Evolutionary conservation across 35 echinoderm and acorn worm species (phyloP), one percentile per base, ranked within the genome.

Genomic region (Anneissia japonica): DNA sequence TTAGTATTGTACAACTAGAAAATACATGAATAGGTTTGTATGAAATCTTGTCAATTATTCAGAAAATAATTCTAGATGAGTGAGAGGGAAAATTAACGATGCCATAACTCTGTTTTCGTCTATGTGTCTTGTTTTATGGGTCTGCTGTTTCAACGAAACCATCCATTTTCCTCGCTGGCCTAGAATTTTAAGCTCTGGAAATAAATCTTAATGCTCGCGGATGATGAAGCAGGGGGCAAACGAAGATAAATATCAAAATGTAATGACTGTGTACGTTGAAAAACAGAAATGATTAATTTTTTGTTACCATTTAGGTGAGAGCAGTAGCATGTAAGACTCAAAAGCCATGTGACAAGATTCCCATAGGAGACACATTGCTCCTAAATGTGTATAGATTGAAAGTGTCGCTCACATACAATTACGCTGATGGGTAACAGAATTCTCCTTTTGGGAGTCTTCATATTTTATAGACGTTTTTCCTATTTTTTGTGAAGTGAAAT

Each of bases 101-200:
- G 51, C 51, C 51, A 64, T 64, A 64, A 64, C 51, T 64, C 51
- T 64, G 51, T 64, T 64, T 64, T 64, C 51, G 51, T 64, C 51
- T 64, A 64, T 64, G 51, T 64, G 51, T 64, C 51, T 64, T 64
- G 51, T 64, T 64, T 64, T 64, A 64, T 64, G 51, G 51, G 51
- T 64, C 51, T 64, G 51, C 51, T 64, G 51, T 64, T 64, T 26
- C 10, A 64, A 64, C 19, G 6, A 64, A 64, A 23, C 51, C 51
- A 64, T 64, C 21, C 51, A 64, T 23, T 64, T 64, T 64, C 51
- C 51, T 64, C 19, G 21, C 51, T 64, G 51, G 51, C 51, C 51
- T 64, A 64, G 51, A 64, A 64, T 64, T 64, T 64, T 64, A 64
- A 64, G 51, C 51, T 64, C 51, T 64, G 7, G 51, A 64, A 64